Percentiles rank a stretch among this genome's conserved stretches.
Evolutionary conservation across 2,888 invertebrate species (phyloP).

Genomic region (Bursaphelenchus okinawaensis): DNA sequence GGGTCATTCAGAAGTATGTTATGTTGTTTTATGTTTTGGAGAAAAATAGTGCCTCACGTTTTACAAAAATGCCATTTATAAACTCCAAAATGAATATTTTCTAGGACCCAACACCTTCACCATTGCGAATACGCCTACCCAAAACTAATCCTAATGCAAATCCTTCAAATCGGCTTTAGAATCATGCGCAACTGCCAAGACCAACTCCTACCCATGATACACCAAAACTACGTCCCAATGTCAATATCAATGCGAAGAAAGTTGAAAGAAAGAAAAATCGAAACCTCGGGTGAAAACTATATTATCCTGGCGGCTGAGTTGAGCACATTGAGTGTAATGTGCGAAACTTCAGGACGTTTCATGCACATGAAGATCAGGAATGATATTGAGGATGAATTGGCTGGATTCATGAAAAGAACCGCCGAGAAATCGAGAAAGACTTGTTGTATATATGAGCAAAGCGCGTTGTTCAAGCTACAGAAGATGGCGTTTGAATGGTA

Average conservation of each 20-base stretch:
- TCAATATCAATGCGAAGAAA: slow-evolving; percentile 13
- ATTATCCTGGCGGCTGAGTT: slow-evolving; percentile 14
- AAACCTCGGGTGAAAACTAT: background rate
- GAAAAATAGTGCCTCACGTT: no score
- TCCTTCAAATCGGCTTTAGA: slow-evolving; percentile 21
- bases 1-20: background rate
- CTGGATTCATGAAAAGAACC: slow-evolving; percentile 15
- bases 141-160: slow-evolving; percentile 22
- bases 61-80: no score
- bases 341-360: slow-evolving; percentile 33
- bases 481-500: slow-evolving; percentile 5
- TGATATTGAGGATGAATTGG: slow-evolving; percentile 36
- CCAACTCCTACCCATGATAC: slow-evolving; percentile 47
- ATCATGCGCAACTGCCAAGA: slow-evolving; percentile 37
- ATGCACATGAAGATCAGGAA: slow-evolving; percentile 34
- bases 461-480: slow-evolving; percentile 25
- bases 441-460: slow-evolving; percentile 15
- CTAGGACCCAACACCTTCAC: slow-evolving; percentile 14
- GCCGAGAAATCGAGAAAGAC: background rate
- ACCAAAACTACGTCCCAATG: slow-evolving; percentile 44
- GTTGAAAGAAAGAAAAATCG: background rate
- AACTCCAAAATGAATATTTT: background rate
- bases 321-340: slow-evolving; percentile 25
- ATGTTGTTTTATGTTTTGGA: no score
- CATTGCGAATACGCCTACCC: slow-evolving; percentile 19